Base-by-base conservation (phyloP, 1,140 invertebrate genomes). In the Semibalanus balanoides region DNA sequence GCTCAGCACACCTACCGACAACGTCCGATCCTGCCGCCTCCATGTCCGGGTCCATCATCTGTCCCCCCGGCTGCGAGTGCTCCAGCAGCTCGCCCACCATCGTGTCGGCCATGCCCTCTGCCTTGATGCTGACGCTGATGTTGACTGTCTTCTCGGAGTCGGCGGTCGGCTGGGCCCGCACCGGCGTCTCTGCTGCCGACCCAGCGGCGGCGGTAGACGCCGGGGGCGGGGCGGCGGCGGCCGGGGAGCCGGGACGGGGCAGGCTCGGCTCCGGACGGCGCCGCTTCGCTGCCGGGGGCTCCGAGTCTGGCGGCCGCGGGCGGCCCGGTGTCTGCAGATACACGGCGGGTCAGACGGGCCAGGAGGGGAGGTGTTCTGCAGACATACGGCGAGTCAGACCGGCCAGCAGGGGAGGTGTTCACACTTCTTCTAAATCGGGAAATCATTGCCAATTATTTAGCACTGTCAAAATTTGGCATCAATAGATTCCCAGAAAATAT, bases 121-220 rank as follows among this genome's bases (percentile, higher is more conserved):
- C 51, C 51, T 64, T 64, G 51, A 64, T 64, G 51, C 51, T 64
- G 51, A 64, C 51, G 51, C 51, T 64, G 51, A 64, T 64, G 51
- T 64, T 64, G 51, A 64, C 51, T 19, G 51, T 64, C 51, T 64
- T 64, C 11, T 64, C 51, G 51, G 51, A 19, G 11, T 64, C 11
- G 51, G 11, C 51, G 51, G 51, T 19, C 51, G 51, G 51, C 51
- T 14, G 11, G 11, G 51, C 7, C 11, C 14, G 35, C 35, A 17
- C 5, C 35, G 35, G 35, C 35, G 35, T 17, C 5, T 40, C 5
- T 17, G 35, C 35, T n/a, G 51, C 51, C 51, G 51, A 3, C 22
- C 51, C 7, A 19, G 7, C 51, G 51, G 3, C 51, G 51, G 51
- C 51, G 14, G 22, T 1, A 14, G 35, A 7, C 51, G 51, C 51